Evolutionary conservation across 2,797 vertebrate species (phyloP), one percentile per base, ranked within the genome.

Genomic region (Lutjanus campechanus): DNA sequence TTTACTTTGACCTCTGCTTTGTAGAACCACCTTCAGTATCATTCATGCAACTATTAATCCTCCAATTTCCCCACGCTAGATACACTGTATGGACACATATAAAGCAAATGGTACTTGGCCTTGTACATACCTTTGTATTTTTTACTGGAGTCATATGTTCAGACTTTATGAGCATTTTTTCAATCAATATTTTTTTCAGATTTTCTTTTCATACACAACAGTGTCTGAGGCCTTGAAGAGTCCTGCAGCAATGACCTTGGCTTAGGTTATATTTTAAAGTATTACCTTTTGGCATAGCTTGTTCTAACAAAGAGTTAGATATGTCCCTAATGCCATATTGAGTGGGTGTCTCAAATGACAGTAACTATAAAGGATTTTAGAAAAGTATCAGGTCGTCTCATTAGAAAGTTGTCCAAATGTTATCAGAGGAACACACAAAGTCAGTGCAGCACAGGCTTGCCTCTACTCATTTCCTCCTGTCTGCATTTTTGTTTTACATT

Each of bases 1-100:
- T 92, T 90, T 85, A 67, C 59, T 84, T 60, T 88, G 85, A 92
- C 87, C 90, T 87, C 80, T 73, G 72, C 76, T 67, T 51, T 56
- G 25, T 11, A 10, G 62, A 40, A 77, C 61, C 74, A 88, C 89
- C 91, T 92, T 90, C 81, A 80, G 15, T 60, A 85, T 82, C 64
- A 79, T 69, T 82, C 62, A 58, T 20, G 36, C 41, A 60, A 44
- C 56, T 77, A 90, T 88, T 88, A 82, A 83, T 85, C 69, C 68
- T 70, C 15, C 16, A n/a, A 73, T 75, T 79, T 74, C 8, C 36
- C 11, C 0, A 72, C 67, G 66, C 50, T 73, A 76, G 46, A 56
- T 51, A 15, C 59, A 43, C 53, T 69, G 61, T 15, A 68, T 41
- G 51, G 55, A 55, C 58, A 61, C 50, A 13, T 41, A 63, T 53